These are phyloP conservation scores for Tetrao urogallus DNA, from an alignment of 2,113 vertebrate species.

Conservation along the genomic window DNA sequence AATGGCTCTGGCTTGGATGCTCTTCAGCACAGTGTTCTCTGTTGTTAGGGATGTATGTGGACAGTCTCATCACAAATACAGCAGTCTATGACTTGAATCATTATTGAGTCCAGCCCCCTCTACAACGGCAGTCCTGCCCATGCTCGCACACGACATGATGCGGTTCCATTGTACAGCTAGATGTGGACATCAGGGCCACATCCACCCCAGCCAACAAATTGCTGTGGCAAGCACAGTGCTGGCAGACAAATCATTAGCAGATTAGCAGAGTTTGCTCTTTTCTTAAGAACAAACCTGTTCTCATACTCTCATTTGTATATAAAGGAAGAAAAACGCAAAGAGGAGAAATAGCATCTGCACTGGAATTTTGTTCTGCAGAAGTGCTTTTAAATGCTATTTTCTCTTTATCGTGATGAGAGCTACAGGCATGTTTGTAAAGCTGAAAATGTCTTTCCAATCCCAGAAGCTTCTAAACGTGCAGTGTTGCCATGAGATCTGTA, in stretches of 20 bases:
- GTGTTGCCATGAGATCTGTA: not conserved
- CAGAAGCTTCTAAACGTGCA: constrained; percentile 14
- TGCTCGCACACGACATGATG: not conserved
- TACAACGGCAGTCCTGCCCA: not conserved
- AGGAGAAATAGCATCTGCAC: not conserved
- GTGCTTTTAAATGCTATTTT: not conserved
- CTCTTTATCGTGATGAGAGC: not conserved
- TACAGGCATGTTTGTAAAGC: not conserved
- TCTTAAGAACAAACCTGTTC: not conserved
- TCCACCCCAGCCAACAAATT: not conserved
- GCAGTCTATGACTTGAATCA: not conserved
- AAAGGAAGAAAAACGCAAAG: not conserved
- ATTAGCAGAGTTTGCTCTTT: constrained; percentile 10
- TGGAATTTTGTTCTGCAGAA: not conserved
- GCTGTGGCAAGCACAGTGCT: not conserved
- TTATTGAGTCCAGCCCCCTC: not conserved
- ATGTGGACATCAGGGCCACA: rapidly evolving
- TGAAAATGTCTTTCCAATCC: not conserved
- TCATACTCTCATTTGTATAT: not conserved
- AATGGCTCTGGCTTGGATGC: not conserved
- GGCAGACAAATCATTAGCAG: not conserved
- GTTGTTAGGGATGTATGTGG: not conserved
- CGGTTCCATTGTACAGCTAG: not conserved
- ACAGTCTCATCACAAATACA: not conserved
- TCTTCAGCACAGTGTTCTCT: not conserved